These are phyloP conservation scores for Lucilia cuprina DNA, from an alignment of 1,140 invertebrate genomes.

Conservation along the genomic window DNA sequence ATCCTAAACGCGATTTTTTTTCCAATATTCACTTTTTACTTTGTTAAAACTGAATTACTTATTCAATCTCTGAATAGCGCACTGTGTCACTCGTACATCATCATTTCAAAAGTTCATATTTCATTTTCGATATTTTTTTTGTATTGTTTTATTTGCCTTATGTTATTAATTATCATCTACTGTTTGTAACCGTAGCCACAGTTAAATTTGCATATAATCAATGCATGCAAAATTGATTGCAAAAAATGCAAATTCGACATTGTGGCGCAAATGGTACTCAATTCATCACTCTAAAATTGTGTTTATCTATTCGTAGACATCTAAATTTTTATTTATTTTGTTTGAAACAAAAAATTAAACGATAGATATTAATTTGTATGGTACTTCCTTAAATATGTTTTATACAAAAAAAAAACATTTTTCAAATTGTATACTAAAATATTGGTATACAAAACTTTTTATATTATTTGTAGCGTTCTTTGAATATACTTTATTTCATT, in stretches of 20 bases:
- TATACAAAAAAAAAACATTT: no score
- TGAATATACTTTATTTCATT: no score
- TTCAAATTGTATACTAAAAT: no score
- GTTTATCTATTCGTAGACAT: not conserved
- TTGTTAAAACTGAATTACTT: not conserved
- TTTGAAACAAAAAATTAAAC: not conserved
- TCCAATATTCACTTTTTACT: no score
- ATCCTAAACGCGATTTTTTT: no score
- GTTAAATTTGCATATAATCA: not conserved
- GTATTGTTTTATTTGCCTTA: not conserved
- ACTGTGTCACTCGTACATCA: not conserved
- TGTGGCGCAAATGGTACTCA: not conserved
- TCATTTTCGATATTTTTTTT: not conserved
- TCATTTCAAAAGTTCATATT: constrained; percentile 8
- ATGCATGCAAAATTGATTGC: not conserved
- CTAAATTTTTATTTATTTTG: not conserved
- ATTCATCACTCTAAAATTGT: not conserved
- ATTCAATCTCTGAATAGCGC: not conserved
- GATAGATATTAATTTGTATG: not conserved
- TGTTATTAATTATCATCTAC: not conserved
- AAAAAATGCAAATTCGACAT: constrained; percentile 9
- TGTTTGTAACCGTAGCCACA: not conserved
- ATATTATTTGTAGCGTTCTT: no score
- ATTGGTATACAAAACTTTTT: no score
- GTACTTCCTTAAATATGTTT: not conserved